phyloP scores from a whole-genome alignment of 2,888 invertebrate species.

The Ormyrus thymus region DNA sequence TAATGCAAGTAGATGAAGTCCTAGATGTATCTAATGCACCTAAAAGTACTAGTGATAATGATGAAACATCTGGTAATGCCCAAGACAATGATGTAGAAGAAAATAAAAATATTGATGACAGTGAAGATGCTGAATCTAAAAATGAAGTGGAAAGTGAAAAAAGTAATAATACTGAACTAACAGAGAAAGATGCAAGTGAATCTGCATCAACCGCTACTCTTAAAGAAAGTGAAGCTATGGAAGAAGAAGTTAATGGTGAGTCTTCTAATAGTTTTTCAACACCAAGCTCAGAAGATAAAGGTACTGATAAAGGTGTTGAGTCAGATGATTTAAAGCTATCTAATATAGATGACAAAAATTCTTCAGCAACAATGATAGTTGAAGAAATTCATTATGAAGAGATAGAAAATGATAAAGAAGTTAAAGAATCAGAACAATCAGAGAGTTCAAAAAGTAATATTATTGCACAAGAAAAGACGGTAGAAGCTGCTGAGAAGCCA shows the following conservation, averaged over 20 bases:
- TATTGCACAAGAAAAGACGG: slow-evolving; percentile 1
- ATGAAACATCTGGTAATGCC: slow-evolving; percentile 3
- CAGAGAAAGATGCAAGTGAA: background rate
- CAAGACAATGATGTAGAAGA: slow-evolving; percentile 10
- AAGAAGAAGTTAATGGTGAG: slow-evolving; percentile 17
- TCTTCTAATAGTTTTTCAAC: slow-evolving; percentile 20
- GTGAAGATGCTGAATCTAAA: background rate
- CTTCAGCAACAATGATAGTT: background rate
- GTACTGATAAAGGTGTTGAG: background rate
- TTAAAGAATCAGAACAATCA: background rate
- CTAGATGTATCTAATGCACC: slow-evolving; percentile 6
- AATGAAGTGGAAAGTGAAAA: slow-evolving; percentile 9
- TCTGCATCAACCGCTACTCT: background rate
- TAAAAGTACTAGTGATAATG: slow-evolving; percentile 4
- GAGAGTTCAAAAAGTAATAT: background rate
- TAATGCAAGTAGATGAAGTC: slow-evolving; percentile 35
- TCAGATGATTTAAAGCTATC: slow-evolving; percentile 8
- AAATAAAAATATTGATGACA: slow-evolving; percentile 15
- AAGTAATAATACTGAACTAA: background rate
- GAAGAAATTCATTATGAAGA: background rate
- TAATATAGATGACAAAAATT: slow-evolving; percentile 13
- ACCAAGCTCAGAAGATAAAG: slow-evolving; percentile 7
- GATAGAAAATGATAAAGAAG: slow-evolving; percentile 7
- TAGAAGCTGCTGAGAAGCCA: slow-evolving; percentile 22
- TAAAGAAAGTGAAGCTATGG: slow-evolving; percentile 13